phyloP scores from a whole-genome alignment of 1,140 invertebrate species.

The Drosophila nigromelanica region DNA sequence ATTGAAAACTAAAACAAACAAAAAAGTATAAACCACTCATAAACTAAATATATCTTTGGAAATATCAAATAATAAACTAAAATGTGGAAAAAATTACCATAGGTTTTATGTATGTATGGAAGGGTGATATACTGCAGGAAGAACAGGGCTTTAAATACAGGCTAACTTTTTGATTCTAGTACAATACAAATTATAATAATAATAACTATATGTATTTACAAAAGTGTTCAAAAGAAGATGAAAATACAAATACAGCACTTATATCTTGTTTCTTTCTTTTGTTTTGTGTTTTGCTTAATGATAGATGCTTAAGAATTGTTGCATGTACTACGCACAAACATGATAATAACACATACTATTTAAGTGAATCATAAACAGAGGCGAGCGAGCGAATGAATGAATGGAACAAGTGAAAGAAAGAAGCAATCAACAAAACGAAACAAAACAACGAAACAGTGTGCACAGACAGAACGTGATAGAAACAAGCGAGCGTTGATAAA shows the following conservation, averaged over 20 bases:
- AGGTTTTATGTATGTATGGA: slow-evolving; percentile 8
- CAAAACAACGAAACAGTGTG: slow-evolving; percentile 28
- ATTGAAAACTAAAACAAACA: slow-evolving; percentile 45
- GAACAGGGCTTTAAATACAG: slow-evolving; percentile 19
- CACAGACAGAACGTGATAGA: slow-evolving; percentile 50
- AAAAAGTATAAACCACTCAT: slow-evolving; percentile 49
- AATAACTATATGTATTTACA: slow-evolving; percentile 50
- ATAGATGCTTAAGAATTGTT: slow-evolving; percentile 13
- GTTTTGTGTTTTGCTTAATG: slow-evolving; percentile 7
- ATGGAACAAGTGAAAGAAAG: slow-evolving; percentile 7
- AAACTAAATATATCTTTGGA: slow-evolving; percentile 80
- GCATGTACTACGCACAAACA: slow-evolving; percentile 5
- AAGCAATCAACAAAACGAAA: slow-evolving; percentile 42
- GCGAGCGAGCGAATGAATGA: slow-evolving; percentile 34
- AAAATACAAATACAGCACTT: slow-evolving; percentile 4
- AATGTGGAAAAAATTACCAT: slow-evolving; percentile 51
- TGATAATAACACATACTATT: slow-evolving; percentile 38
- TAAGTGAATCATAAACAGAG: slow-evolving; percentile 41
- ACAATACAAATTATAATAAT: slow-evolving; percentile 37
- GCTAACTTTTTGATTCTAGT: slow-evolving; percentile 20
- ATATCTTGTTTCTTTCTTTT: background rate
- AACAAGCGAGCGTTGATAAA: slow-evolving; percentile 51
- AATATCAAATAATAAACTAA: slow-evolving; percentile 78
- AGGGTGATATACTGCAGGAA: slow-evolving; percentile 8
- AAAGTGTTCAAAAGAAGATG: slow-evolving; percentile 33